Evolutionary conservation across 2,113 vertebrate genomes (phyloP).

Genomic region (Myxocyprinus asiaticus): DNA sequence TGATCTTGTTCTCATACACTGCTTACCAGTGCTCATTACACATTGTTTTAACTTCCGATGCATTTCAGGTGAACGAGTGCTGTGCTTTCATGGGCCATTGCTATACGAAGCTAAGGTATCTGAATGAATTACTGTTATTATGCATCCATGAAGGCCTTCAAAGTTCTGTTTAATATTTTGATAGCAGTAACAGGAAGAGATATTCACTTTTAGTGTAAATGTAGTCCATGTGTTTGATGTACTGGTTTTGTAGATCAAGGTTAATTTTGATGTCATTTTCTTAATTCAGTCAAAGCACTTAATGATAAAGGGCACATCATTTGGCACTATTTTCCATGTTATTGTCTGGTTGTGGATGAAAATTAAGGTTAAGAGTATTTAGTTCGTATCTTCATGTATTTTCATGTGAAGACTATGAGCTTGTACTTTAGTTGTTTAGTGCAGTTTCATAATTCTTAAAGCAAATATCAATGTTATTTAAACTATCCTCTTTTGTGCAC

Average conservation of each 20-base stretch:
- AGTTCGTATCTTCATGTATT: background rate
- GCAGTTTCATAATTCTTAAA: background rate
- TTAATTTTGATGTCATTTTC: background rate
- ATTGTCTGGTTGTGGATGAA: background rate
- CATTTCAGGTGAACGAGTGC: slow-evolving; percentile 92
- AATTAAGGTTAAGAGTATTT: background rate
- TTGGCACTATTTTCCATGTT: too few species aligned
- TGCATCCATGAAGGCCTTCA: background rate
- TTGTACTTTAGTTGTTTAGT: background rate
- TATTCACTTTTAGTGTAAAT: background rate
- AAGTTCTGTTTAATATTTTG: background rate
- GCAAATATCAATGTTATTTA: background rate
- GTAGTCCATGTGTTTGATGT: background rate
- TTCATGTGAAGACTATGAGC: background rate
- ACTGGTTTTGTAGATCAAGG: background rate
- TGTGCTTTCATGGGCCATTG: slow-evolving; percentile 99
- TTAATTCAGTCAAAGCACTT: too few species aligned
- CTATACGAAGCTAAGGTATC: slow-evolving; percentile 98
- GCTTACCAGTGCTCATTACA: too few species aligned
- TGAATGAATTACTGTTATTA: background rate
- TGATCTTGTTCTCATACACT: too few species aligned
- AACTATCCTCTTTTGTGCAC: background rate
- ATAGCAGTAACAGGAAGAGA: background rate
- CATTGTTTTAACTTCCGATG: slow-evolving; percentile 12
- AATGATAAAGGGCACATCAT: too few species aligned